Evolutionary conservation across 2,888 invertebrate species (phyloP).

Genomic region (Tupiocoris notatus): DNA sequence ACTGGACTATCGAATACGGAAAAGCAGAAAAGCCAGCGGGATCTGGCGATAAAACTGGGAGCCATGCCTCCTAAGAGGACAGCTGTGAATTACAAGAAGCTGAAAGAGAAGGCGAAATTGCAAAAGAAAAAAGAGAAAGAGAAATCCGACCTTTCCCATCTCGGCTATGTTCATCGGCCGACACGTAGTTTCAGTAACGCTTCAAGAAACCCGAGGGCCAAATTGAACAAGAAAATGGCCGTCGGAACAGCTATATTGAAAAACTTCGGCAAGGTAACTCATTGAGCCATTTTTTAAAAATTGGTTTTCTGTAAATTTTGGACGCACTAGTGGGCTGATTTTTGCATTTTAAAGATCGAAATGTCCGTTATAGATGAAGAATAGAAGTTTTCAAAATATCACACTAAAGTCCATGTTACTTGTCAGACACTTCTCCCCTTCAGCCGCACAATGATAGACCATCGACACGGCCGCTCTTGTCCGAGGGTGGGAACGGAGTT

Average conservation of each 20-base stretch:
- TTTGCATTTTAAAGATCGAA: too few species aligned
- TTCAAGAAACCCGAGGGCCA: slow-evolving; percentile 36
- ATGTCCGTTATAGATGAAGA: too few species aligned
- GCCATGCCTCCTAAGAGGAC: slow-evolving; percentile 45
- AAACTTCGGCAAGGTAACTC: slow-evolving; percentile 43
- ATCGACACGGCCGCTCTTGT: too few species aligned
- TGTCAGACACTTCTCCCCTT: too few species aligned
- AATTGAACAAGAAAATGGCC: slow-evolving; percentile 35
- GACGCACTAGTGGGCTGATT: too few species aligned
- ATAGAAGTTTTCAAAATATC: too few species aligned
- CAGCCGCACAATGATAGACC: too few species aligned
- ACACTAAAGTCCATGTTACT: too few species aligned
- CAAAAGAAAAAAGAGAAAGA: slow-evolving; percentile 34
- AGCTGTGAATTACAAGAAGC: slow-evolving; percentile 41
- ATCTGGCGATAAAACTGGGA: slow-evolving; percentile 72
- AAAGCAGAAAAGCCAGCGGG: slow-evolving; percentile 75
- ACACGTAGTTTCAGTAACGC: slow-evolving; percentile 27
- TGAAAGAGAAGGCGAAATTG: slow-evolving; percentile 29
- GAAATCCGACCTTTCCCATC: slow-evolving; percentile 28
- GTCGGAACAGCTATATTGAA: slow-evolving; percentile 44
- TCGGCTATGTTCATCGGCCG: slow-evolving; percentile 21
- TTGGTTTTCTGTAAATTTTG: too few species aligned
- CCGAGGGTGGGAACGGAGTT: too few species aligned
- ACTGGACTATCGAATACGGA: slow-evolving; percentile 69
- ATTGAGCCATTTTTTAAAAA: not conserved